A percentile compares a stretch with the other conserved stretches of the same genome.
Evolutionary conservation across 92 coral and sea anemone species (phyloP).

Genomic region (Phenganax marumi): DNA sequence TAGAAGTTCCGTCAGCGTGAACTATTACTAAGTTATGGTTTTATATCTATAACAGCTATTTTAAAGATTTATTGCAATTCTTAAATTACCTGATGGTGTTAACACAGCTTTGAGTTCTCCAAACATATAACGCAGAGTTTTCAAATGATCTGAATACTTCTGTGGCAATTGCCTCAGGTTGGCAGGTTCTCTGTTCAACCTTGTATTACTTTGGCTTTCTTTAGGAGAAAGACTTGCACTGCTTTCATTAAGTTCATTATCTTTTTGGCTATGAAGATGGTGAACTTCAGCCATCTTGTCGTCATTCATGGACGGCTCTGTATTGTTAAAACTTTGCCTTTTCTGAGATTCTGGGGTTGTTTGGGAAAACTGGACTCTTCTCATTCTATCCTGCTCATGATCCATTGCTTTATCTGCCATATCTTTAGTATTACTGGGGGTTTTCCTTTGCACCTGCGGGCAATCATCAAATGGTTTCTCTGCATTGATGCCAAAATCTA

Average conservation of each 20-base stretch:
- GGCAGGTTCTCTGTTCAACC: no score
- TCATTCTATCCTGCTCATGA: neutral
- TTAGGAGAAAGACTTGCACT: neutral
- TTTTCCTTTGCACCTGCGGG: neutral
- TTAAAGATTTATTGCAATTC: neutral
- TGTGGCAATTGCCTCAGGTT: neutral
- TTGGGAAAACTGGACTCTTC: conserved; percentile 13
- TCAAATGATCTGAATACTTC: conserved; percentile 64
- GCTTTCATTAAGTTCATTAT: neutral
- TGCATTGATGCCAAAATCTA: conserved; percentile 29
- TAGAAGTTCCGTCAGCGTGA: no score
- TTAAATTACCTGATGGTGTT: conserved; percentile 63
- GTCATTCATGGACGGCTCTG: neutral
- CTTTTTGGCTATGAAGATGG: neutral
- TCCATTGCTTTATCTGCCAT: neutral
- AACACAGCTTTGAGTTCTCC: conserved; percentile 83
- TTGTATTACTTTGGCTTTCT: no score
- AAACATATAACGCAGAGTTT: conserved; percentile 71
- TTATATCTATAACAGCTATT: neutral
- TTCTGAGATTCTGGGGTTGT: neutral
- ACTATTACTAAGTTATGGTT: neutral
- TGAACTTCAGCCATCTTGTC: neutral
- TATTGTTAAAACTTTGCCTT: neutral
- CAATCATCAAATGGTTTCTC: conserved; percentile 34
- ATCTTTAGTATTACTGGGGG: neutral